These are phyloP conservation scores for Linurgus olivaceus DNA, from an alignment of 2,797 vertebrate genomes.

Conservation along the genomic window DNA sequence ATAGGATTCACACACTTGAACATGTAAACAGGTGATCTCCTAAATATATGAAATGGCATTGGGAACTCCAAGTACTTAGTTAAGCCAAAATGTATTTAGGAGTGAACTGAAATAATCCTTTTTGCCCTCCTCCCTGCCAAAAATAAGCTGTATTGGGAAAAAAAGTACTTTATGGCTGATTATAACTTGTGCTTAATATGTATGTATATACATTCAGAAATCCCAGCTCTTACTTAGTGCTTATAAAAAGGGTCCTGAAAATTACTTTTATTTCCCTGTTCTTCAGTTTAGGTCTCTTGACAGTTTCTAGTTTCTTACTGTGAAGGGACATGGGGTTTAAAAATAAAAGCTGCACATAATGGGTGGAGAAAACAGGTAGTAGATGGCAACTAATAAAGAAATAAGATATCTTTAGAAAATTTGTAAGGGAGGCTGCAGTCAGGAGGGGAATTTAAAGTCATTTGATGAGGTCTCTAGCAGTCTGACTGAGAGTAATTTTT, in stretches of 20 bases:
- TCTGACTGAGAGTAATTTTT: background rate
- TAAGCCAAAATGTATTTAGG: constrained; percentile 30
- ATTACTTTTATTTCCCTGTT: background rate
- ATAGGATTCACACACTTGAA: constrained; percentile 55
- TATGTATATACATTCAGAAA: background rate
- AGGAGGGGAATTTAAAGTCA: background rate
- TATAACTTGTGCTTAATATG: background rate
- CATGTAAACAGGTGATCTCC: constrained; percentile 64
- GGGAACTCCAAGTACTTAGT: constrained; percentile 54
- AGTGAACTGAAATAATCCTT: constrained; percentile 19
- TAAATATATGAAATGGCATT: constrained; percentile 58
- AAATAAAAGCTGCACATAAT: background rate
- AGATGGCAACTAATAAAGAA: constrained; percentile 7
- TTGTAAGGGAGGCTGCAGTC: background rate
- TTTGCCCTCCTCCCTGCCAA: background rate
- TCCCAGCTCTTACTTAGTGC: background rate
- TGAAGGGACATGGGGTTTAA: background rate
- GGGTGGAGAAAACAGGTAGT: background rate
- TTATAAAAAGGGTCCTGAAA: background rate
- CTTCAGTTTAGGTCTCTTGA: background rate
- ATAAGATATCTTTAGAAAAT: constrained; percentile 5
- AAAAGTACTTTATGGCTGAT: background rate
- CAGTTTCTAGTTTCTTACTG: background rate
- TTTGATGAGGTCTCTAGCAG: background rate
- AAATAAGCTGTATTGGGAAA: background rate